Evolutionary conservation across 1,140 invertebrate genomes (phyloP).

Genomic region (Cherax destructor): DNA sequence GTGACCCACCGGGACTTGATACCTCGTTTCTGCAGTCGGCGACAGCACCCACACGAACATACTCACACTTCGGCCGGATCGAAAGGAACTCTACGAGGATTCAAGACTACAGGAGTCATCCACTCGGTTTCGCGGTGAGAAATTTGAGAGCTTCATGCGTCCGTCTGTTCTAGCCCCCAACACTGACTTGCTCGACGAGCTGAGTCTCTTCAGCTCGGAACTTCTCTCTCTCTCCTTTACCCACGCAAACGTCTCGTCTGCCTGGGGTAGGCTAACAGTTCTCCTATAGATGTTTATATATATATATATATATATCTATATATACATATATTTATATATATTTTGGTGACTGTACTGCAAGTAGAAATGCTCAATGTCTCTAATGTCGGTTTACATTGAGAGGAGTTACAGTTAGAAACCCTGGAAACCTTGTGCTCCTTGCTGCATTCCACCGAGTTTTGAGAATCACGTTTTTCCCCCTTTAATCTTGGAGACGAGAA

Average conservation of each 20-base stretch:
- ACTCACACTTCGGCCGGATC: background rate
- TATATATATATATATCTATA: background rate
- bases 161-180: background rate
- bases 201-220: no score
- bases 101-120: background rate
- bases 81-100: background rate
- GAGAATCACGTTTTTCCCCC: background rate
- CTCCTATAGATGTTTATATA: background rate
- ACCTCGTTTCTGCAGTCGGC: background rate
- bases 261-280: no score
- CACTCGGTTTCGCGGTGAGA: background rate
- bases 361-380: background rate
- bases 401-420: background rate
- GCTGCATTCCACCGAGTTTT: background rate
- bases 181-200: background rate
- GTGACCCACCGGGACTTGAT: background rate
- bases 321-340: no score
- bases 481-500: background rate
- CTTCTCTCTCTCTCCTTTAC: background rate
- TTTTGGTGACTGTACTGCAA: background rate
- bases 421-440: background rate
- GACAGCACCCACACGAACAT: constrained; percentile 4
- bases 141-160: background rate
- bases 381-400: background rate
- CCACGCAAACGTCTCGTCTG: no score